A percentile compares a stretch with the other conserved stretches of the same genome.
Conservation (phyloP, 2,888 invertebrate genomes). For the Polyommatus icarus region DNA sequence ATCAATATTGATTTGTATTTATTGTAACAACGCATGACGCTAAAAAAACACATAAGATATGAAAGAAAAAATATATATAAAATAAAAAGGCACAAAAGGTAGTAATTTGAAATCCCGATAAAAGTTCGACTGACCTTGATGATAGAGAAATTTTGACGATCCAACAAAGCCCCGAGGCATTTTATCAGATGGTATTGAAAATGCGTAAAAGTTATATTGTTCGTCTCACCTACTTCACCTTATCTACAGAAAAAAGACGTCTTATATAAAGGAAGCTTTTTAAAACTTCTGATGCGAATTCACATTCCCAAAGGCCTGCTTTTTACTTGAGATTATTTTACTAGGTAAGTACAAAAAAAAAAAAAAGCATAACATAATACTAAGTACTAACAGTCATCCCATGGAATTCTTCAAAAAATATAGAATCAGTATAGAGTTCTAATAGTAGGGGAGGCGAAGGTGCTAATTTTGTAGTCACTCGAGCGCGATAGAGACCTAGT, state of each 20-base stretch:
- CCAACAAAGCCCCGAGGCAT: neutral
- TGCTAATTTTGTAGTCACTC: too few relatives aligned
- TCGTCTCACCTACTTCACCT: neutral
- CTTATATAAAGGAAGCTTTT: neutral
- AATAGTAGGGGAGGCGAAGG: too few relatives aligned
- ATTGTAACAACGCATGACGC: too few relatives aligned
- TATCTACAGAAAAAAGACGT: neutral
- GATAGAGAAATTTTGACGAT: constrained; percentile 19
- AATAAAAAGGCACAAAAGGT: neutral
- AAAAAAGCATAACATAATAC: too few relatives aligned
- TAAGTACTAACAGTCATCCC: too few relatives aligned
- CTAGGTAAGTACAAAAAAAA: too few relatives aligned
- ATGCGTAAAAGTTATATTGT: constrained; percentile 13
- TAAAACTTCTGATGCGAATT: neutral
- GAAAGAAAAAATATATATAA: neutral
- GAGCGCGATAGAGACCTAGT: too few relatives aligned
- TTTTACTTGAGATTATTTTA: too few relatives aligned
- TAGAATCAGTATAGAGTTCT: too few relatives aligned
- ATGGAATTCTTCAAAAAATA: too few relatives aligned
- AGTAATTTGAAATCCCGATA: neutral
- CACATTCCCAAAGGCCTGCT: neutral
- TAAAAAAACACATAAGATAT: neutral
- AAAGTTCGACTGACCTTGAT: neutral
- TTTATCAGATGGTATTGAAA: constrained; percentile 13
- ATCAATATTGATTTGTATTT: too few relatives aligned